These are phyloP conservation scores for Leptopilina syphax DNA, from an alignment of 2,888 invertebrate genomes.

Conservation along the genomic window DNA sequence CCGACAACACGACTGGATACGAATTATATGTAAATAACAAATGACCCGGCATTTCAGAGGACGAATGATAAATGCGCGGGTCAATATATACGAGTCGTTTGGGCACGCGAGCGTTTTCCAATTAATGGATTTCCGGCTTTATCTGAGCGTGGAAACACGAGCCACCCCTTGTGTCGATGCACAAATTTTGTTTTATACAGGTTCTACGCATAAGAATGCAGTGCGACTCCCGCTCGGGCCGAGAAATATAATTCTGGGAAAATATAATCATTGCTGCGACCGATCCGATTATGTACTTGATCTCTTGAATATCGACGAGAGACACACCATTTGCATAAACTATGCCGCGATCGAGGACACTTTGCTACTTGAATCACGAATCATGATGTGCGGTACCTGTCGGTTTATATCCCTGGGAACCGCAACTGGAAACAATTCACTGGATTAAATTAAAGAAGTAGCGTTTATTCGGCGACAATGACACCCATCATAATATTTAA, in stretches of 20 bases:
- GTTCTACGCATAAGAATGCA: constrained; percentile 54
- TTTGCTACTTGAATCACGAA: constrained; percentile 40
- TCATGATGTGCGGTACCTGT: constrained; percentile 39
- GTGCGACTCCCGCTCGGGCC: constrained; percentile 39
- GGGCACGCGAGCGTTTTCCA: constrained; percentile 69
- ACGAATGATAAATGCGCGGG: constrained; percentile 63
- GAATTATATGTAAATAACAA: constrained; percentile 72
- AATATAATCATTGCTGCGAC: constrained; percentile 6
- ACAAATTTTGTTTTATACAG: constrained; percentile 62
- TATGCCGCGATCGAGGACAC: constrained; percentile 32
- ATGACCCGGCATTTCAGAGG: constrained; percentile 65
- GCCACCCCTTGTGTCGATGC: constrained; percentile 55
- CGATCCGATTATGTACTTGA: constrained; percentile 33
- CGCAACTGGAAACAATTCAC: constrained; percentile 29
- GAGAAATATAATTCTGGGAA: constrained; percentile 1
- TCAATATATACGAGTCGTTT: constrained; percentile 45
- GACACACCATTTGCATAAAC: constrained; percentile 32
- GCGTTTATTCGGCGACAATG: too few relatives aligned
- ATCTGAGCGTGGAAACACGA: constrained; percentile 62
- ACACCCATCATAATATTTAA: too few relatives aligned
- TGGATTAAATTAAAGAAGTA: constrained; percentile 13
- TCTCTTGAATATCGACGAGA: constrained; percentile 34
- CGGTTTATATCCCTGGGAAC: constrained; percentile 40
- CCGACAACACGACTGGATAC: constrained; percentile 61
- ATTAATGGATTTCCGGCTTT: constrained; percentile 73